Percentiles rank a stretch among this genome's conserved stretches.
Conservation (phyloP, 2,113 vertebrate genomes). For the Nanorana parkeri region DNA sequence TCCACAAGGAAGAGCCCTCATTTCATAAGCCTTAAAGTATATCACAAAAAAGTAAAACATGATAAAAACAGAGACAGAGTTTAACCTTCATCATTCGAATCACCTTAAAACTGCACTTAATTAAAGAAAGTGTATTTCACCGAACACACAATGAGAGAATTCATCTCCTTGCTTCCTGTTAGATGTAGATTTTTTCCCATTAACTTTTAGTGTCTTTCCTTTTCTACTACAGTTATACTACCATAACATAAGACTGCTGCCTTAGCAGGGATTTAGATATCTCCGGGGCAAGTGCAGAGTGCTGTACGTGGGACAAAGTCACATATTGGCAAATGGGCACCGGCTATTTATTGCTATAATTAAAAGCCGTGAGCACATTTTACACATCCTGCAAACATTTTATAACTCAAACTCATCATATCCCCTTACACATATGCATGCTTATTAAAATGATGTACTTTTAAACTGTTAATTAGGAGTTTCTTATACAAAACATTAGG, state of each 20-base stretch:
- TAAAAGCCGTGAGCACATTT: conserved; percentile 7
- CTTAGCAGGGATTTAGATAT: background rate
- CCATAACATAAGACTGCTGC: background rate
- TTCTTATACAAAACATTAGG: background rate
- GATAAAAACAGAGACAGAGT: conserved; percentile 6
- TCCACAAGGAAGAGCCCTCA: no score
- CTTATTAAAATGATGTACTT: background rate
- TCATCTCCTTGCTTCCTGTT: background rate
- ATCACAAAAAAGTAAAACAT: background rate
- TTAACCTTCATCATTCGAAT: background rate
- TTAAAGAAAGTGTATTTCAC: conserved; percentile 15
- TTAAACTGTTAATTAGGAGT: conserved; percentile 7
- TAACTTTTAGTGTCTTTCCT: conserved; percentile 14
- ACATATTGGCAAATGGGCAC: background rate
- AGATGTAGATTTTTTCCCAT: conserved; percentile 9
- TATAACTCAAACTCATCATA: background rate
- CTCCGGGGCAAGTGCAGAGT: background rate
- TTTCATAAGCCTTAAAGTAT: background rate
- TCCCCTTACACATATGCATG: background rate
- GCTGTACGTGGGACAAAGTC: background rate
- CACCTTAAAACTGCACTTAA: conserved; percentile 42
- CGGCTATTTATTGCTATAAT: background rate
- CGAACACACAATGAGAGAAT: conserved; percentile 28
- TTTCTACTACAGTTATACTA: background rate
- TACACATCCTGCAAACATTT: background rate